Conservation (phyloP, 2,888 invertebrate species). For the Diarsia mendica region DNA sequence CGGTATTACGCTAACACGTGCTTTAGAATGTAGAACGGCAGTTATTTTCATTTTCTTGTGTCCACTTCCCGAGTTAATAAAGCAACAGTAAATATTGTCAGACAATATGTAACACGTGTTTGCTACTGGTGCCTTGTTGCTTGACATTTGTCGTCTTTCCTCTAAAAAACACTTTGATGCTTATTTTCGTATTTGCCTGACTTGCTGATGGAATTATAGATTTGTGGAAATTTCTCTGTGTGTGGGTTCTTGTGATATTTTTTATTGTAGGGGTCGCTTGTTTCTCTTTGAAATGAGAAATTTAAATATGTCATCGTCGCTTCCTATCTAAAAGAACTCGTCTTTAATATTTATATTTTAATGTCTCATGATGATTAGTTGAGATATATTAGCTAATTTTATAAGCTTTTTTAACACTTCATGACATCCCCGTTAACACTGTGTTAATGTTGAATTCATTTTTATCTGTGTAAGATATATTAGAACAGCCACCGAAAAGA, state of each 20-base stretch:
- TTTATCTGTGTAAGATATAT: conserved; percentile 67
- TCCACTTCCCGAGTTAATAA: conserved; percentile 84
- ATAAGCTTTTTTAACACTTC: conserved; percentile 73
- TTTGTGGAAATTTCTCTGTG: conserved; percentile 87
- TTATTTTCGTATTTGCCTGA: conserved; percentile 88
- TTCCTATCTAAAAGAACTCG: conserved; percentile 84
- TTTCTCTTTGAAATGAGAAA: conserved; percentile 84
- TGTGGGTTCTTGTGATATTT: conserved; percentile 83
- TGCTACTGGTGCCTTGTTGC: conserved; percentile 83
- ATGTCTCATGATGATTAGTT: conserved; percentile 76
- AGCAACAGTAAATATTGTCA: conserved; percentile 88
- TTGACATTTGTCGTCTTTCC: conserved; percentile 87
- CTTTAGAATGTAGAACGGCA: conserved; percentile 79
- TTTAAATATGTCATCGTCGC: conserved; percentile 88
- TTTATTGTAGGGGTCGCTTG: conserved; percentile 80
- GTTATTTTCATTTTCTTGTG: conserved; percentile 83
- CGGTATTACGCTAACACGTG: conserved; percentile 75
- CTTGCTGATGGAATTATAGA: conserved; percentile 88
- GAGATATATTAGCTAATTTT: conserved; percentile 73
- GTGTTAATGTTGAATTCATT: conserved; percentile 74
- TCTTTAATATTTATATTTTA: conserved; percentile 82
- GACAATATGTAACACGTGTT: conserved; percentile 89
- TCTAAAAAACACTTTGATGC: conserved; percentile 89
- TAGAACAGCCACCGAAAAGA: conserved; percentile 47
- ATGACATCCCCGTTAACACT: conserved; percentile 73